A percentile compares a stretch with the other conserved stretches of the same genome.
These are phyloP conservation scores for Drosophila bifasciata DNA, from an alignment of 1,140 invertebrate species.

Conservation along the genomic window DNA sequence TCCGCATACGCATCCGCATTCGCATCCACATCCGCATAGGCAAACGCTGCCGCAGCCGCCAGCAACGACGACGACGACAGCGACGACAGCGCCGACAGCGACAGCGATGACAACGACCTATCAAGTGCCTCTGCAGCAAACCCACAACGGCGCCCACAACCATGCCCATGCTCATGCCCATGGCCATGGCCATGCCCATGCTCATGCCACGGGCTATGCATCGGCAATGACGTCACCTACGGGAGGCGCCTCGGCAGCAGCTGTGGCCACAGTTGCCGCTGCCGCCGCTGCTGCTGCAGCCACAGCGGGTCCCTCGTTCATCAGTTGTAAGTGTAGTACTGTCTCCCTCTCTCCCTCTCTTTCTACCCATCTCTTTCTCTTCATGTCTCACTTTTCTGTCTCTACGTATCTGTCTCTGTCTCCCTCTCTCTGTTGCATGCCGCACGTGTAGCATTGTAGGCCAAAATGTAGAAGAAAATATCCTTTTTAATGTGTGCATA, in stretches of 20 bases:
- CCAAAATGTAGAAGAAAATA: slow-evolving; percentile 7
- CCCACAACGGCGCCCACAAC: slow-evolving; percentile 10
- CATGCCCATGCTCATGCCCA: slow-evolving; percentile 29
- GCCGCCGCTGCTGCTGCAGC: slow-evolving; percentile 35
- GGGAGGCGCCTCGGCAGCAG: slow-evolving; percentile 31
- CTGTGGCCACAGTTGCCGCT: slow-evolving; percentile 39
- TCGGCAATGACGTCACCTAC: slow-evolving; percentile 38
- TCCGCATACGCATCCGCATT: slow-evolving; percentile 83
- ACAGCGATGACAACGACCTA: slow-evolving; percentile 51
- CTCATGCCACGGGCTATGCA: too few species aligned
- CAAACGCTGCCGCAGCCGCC: not conserved
- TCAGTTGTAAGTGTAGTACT: slow-evolving; percentile 80
- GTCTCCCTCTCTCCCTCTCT: slow-evolving; percentile 28
- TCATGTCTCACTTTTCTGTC: not conserved
- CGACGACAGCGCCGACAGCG: slow-evolving; percentile 18
- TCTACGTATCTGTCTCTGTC: slow-evolving; percentile 17
- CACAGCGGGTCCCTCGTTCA: slow-evolving; percentile 59
- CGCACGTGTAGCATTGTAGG: slow-evolving; percentile 47
- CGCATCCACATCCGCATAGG: slow-evolving; percentile 83
- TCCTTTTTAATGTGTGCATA: slow-evolving; percentile 18
- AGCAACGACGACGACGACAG: slow-evolving; percentile 20
- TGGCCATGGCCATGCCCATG: slow-evolving; percentile 14
- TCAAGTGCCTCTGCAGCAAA: slow-evolving; percentile 47
- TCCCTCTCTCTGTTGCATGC: slow-evolving; percentile 31
- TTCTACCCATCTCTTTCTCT: not conserved